Base-by-base conservation (phyloP, 2,113 vertebrate genomes). In the Taxidea taxus region DNA sequence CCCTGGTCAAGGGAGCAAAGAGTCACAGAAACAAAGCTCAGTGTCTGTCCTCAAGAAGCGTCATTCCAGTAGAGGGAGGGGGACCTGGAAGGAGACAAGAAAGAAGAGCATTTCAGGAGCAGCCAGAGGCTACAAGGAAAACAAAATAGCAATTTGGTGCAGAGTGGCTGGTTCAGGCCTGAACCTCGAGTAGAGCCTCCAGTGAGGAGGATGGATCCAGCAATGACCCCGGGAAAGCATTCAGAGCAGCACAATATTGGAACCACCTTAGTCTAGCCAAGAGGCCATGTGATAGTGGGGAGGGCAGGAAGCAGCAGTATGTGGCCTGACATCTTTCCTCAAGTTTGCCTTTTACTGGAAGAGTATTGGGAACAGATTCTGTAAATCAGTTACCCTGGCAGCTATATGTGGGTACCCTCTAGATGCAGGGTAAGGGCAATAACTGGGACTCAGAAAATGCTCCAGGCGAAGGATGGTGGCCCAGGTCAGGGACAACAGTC, bases 91-190 rank as follows among this genome's bases (percentile, higher is more conserved):
- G 54, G 3, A 56, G 70, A 27, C 14, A 54, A 44, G 37, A 6
- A 44, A 34, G n/a, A 81, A 74, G 80, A 15, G 4, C 15, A 13
- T 62, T 49, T 56, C 56, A 44, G 78, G 9, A 2, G 7, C 14
- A 2, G 11, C 83, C 60, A 27, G 2, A 44, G 54, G 34, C 47
- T 6, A 6, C 23, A 21, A 37, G 42, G 51, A 23, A 23, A 37
- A 34, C 25, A 2, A 4, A 27, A 0, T 0, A 25, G 34, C 10
- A 13, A 14, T 0, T 0, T 3, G 42, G 23, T 7, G 1, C 7
- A 27, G 18, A 85, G 25, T 21, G 75, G 7, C n/a, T 34, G 9
- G 58, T 39, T 14, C 29, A 8, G 8, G 70, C 11, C 11, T 6
- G 0, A 6, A 4, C 10, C 20, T 16, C 31, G 21, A n/a, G 11